Conservation (phyloP, 2,888 invertebrate genomes). For the Plebejus melissa region DNA sequence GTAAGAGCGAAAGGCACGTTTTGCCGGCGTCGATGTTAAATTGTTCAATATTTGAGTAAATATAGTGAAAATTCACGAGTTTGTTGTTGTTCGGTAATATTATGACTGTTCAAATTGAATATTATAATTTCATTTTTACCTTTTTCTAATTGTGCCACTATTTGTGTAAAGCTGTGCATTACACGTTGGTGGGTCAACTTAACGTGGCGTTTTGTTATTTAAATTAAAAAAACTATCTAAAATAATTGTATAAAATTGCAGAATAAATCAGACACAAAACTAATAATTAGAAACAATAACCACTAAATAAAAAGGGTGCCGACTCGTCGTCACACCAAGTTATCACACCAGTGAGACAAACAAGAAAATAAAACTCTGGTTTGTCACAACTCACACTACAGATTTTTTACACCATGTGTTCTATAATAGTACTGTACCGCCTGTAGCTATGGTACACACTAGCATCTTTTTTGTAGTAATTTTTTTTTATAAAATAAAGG, state of each 20-base stretch:
- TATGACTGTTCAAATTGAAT: not conserved
- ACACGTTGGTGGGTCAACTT: not conserved
- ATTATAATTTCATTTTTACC: not conserved
- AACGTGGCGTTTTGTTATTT: not conserved
- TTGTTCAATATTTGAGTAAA: not conserved
- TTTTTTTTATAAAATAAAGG: too few species aligned
- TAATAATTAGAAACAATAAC: not conserved
- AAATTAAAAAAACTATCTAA: not conserved
- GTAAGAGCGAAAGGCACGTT: not conserved
- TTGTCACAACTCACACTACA: too few species aligned
- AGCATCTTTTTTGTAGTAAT: too few species aligned
- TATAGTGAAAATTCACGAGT: not conserved
- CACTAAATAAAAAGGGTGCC: not conserved
- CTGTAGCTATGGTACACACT: too few species aligned
- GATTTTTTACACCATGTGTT: too few species aligned
- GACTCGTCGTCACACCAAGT: too few species aligned
- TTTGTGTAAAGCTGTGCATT: not conserved
- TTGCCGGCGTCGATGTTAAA: slow-evolving; percentile 7
- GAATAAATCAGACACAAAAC: not conserved
- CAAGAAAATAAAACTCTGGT: too few species aligned
- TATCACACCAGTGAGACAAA: too few species aligned
- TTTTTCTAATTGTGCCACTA: slow-evolving; percentile 10
- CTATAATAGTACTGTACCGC: too few species aligned
- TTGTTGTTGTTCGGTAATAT: slow-evolving; percentile 2
- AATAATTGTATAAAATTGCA: not conserved